phyloP scores from a whole-genome alignment of 2,797 vertebrate genomes.

The Synanceia verrucosa region DNA sequence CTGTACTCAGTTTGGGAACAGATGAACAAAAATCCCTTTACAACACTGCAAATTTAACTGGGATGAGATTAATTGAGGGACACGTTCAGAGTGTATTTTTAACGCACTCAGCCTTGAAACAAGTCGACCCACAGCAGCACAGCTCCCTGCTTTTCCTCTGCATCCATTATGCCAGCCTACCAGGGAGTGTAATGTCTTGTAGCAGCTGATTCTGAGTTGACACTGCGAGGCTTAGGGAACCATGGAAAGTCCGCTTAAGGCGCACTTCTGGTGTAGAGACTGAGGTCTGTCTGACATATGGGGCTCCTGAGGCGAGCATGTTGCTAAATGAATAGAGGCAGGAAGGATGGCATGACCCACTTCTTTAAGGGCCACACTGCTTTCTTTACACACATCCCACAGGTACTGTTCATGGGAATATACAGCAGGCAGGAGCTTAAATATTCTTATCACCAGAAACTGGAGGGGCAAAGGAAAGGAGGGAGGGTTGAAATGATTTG shows the following conservation, averaged over 20 bases:
- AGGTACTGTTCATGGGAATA: constrained; percentile 39
- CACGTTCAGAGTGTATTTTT: constrained; percentile 66
- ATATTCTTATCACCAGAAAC: constrained; percentile 33
- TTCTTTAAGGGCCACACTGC: constrained; percentile 53
- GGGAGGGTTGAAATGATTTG: not conserved
- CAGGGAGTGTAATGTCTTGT: constrained; percentile 68
- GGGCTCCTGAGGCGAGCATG: constrained; percentile 67
- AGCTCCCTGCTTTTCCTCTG: constrained; percentile 48
- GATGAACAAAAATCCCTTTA: constrained; percentile 44
- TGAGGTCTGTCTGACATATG: constrained; percentile 68
- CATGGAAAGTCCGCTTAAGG: constrained; percentile 71
- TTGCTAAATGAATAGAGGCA: constrained; percentile 72
- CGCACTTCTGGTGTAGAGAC: constrained; percentile 59
- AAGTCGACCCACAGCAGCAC: constrained; percentile 60
- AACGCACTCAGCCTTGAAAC: constrained; percentile 67
- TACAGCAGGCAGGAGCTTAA: constrained; percentile 12
- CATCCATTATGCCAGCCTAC: constrained; percentile 71
- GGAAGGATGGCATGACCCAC: constrained; percentile 69
- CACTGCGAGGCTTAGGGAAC: constrained; percentile 63
- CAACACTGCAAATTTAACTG: constrained; percentile 48
- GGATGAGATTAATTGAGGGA: constrained; percentile 73
- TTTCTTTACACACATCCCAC: constrained; percentile 50
- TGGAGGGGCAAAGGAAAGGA: not conserved
- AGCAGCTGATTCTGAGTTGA: constrained; percentile 65
- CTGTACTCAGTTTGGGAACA: constrained; percentile 29